A percentile compares a stretch with the other conserved stretches of the same genome.
Evolutionary conservation across 2,888 invertebrate species (phyloP).

Genomic region (Napeogenes inachia): DNA sequence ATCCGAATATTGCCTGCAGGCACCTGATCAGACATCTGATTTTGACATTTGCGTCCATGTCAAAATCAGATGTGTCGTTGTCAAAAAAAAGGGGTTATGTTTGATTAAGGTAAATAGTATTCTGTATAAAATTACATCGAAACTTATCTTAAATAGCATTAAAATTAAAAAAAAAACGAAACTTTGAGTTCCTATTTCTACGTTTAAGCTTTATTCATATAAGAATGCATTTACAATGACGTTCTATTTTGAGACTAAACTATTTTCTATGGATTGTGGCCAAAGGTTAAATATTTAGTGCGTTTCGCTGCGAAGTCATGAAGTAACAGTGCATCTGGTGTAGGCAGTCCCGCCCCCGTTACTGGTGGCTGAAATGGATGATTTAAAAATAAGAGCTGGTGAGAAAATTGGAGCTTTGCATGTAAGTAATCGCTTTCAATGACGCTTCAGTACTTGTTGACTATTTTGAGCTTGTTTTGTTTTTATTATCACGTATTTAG

Average conservation of each 20-base stretch:
- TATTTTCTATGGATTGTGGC: conserved; percentile 65
- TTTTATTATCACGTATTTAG: conserved; percentile 35
- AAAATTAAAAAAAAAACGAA: conserved; percentile 5
- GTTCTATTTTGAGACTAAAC: conserved; percentile 65
- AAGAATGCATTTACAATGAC: conserved; percentile 29
- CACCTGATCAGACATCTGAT: background rate
- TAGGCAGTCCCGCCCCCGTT: conserved; percentile 47
- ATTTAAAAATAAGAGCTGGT: conserved; percentile 64
- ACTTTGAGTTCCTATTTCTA: conserved; percentile 2
- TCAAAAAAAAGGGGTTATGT: conserved; percentile 27
- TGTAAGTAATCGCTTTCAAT: conserved; percentile 44
- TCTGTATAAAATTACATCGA: conserved; percentile 6
- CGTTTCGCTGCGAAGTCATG: conserved; percentile 61
- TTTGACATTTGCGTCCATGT: conserved; percentile 2
- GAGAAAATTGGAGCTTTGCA: conserved; percentile 71
- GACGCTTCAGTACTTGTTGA: conserved; percentile 33
- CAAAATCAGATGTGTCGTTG: conserved; percentile 24
- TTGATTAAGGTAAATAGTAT: conserved; percentile 18
- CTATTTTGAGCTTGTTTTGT: conserved; percentile 43
- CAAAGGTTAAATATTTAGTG: conserved; percentile 63
- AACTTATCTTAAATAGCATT: conserved; percentile 18
- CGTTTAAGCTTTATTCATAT: conserved; percentile 8
- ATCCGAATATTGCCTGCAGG: too few relatives aligned
- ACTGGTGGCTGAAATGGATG: conserved; percentile 62
- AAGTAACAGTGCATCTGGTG: conserved; percentile 52